phyloP scores from a whole-genome alignment of 2,888 invertebrate genomes.

The Synergus laeviventris region DNA sequence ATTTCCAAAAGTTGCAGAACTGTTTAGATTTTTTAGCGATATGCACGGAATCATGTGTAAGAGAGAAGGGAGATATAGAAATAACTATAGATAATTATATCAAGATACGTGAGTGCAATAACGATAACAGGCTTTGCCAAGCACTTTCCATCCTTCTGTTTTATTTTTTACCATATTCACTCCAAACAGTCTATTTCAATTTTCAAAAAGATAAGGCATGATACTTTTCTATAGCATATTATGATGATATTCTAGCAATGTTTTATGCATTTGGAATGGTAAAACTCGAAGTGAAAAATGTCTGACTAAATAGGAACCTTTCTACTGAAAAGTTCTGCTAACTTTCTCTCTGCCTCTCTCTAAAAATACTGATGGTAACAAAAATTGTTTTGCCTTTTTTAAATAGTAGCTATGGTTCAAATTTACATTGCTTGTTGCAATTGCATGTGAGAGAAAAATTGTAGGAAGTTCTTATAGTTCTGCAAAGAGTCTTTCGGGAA shows the following conservation, averaged over 20 bases:
- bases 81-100: constrained; percentile 15
- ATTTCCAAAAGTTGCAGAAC: not conserved
- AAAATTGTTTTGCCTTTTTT: not conserved
- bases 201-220: not conserved
- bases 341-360: no score
- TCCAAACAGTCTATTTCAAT: constrained; percentile 7
- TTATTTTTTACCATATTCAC: not conserved
- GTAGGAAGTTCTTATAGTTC: constrained; percentile 60
- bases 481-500: constrained; percentile 55
- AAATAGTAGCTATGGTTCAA: not conserved
- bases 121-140: constrained; percentile 26
- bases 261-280: not conserved
- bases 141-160: constrained; percentile 24
- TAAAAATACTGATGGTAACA: not conserved
- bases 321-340: not conserved
- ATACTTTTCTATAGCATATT: not conserved
- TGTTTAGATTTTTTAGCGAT: constrained; percentile 33
- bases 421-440: constrained; percentile 34
- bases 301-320: not conserved
- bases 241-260: not conserved
- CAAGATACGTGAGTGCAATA: constrained; percentile 26
- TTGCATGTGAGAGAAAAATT: constrained; percentile 56
- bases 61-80: not conserved
- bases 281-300: not conserved
- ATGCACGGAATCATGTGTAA: not conserved